Conservation (phyloP, 2,888 invertebrate species). For the Alloplasta piceator region DNA sequence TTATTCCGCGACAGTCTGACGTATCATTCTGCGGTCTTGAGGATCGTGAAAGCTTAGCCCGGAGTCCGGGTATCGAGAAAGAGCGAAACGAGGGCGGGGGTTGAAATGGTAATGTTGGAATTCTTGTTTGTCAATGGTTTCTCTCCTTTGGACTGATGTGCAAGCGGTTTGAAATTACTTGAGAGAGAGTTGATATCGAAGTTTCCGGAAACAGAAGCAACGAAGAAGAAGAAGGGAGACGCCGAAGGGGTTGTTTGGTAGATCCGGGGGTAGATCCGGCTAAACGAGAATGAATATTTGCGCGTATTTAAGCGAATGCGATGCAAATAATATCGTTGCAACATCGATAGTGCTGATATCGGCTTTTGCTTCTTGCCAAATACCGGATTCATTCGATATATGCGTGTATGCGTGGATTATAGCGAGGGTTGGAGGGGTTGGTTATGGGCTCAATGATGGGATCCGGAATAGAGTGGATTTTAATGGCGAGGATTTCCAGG, state of each 20-base stretch:
- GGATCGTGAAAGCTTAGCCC: too few relatives aligned
- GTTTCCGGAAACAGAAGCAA: constrained; percentile 2
- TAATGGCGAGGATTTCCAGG: too few relatives aligned
- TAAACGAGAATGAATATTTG: constrained; percentile 18
- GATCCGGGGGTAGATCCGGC: neutral
- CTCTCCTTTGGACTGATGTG: neutral
- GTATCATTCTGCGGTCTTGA: too few relatives aligned
- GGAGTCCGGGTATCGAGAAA: too few relatives aligned
- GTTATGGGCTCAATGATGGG: too few relatives aligned
- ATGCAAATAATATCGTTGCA: constrained; percentile 36
- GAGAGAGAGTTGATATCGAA: constrained; percentile 33
- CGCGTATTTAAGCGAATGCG: constrained; percentile 17
- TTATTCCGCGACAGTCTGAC: neutral
- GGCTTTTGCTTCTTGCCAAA: constrained; percentile 27
- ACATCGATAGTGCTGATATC: constrained; percentile 10
- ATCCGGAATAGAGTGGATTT: too few relatives aligned
- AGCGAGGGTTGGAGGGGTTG: too few relatives aligned
- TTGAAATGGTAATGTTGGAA: neutral
- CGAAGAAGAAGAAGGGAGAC: too few relatives aligned
- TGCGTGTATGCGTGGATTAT: too few relatives aligned
- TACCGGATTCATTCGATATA: too few relatives aligned
- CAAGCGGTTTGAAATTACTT: constrained; percentile 47
- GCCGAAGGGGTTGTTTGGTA: too few relatives aligned
- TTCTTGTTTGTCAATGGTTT: constrained; percentile 29
- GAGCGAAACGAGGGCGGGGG: too few relatives aligned